Evolutionary conservation across 2,113 vertebrate species (phyloP), one percentile per base, ranked within the genome.

Genomic region (Alosa alosa): DNA sequence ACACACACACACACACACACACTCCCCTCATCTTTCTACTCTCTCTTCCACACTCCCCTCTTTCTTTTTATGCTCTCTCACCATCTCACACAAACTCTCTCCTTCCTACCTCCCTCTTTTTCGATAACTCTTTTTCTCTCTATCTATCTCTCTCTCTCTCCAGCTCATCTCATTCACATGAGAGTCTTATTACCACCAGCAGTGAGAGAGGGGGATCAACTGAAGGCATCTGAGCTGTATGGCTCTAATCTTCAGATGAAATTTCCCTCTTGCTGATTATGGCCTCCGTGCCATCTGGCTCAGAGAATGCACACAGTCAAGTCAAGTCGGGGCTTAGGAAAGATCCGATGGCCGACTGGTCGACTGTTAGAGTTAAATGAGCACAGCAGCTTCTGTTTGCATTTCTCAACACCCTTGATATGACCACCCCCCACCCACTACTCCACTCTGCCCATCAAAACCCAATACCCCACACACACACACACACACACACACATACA

Each of bases 161-260:
- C 9, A 31, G 7, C 64, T 72, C 60, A 64, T 3, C 52, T 57
- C 52, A 20, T 57, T 57, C 18, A 18, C 1, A 17, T 18, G 17
- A 17, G 52, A 57, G 4, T 6, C 3, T 44, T 44, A 25, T 22
- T n/a, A 7, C 60, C 60, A 7, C 7, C 60, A 22, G 6, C 20
- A 64, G n/a, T 64, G 22, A 9, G 60, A 25, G 60, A 25, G 8
- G 22, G 60, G 22, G 22, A 25, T 64, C 6, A 64, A 64, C 22
- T 64, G 22, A 8, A 64, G 20, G 60, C 60, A 64, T 64, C 7
- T 64, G 60, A 64, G 8, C 60, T 9, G 60, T 25, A n/a, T 25
- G 60, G 7, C 60, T 64, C 22, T 64, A 64, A 83, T 83, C 83
- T 60, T 64, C 52, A 55, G 22, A 3, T 44, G 52, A n/a, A 85